These are phyloP conservation scores for Mercenaria mercenaria DNA, from an alignment of 1,140 invertebrate species.

Conservation along the genomic window DNA sequence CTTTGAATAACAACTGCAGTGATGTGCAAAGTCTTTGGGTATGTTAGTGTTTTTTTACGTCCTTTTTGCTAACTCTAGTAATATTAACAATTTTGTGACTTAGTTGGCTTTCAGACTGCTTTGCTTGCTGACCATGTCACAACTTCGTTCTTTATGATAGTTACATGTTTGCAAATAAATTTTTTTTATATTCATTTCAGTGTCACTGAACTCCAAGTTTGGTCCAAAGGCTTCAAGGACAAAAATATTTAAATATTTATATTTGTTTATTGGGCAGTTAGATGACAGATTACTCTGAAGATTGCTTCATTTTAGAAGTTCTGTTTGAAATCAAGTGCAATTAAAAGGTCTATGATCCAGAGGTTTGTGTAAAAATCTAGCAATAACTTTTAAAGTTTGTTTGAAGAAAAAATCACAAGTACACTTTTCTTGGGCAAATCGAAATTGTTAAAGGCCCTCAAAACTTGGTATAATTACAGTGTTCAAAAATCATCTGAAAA, in stretches of 20 bases:
- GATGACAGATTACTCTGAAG: neutral
- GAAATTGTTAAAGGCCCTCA: conserved; percentile 16
- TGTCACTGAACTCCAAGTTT: neutral
- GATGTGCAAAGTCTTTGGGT: no score
- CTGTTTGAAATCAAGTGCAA: neutral
- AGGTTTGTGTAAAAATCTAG: neutral
- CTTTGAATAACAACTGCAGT: no score
- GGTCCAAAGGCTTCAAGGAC: neutral
- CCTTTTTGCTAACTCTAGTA: no score
- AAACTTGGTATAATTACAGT: conserved; percentile 13
- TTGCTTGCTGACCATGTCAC: no score
- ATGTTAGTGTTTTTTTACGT: no score
- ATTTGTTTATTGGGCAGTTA: neutral
- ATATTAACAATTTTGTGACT: no score
- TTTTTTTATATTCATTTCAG: no score
- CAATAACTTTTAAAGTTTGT: conserved; percentile 29
- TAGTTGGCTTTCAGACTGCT: no score
- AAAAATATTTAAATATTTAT: neutral
- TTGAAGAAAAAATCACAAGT: conserved; percentile 33
- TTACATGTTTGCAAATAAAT: no score
- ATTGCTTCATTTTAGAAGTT: neutral
- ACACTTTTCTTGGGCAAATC: neutral
- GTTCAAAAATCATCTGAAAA: conserved; percentile 32
- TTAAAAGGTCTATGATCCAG: neutral
- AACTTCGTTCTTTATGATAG: no score